Evolutionary conservation across 2,113 vertebrate species (phyloP), one percentile per base, ranked within the genome.

Genomic region (Syrmaticus mikado): DNA sequence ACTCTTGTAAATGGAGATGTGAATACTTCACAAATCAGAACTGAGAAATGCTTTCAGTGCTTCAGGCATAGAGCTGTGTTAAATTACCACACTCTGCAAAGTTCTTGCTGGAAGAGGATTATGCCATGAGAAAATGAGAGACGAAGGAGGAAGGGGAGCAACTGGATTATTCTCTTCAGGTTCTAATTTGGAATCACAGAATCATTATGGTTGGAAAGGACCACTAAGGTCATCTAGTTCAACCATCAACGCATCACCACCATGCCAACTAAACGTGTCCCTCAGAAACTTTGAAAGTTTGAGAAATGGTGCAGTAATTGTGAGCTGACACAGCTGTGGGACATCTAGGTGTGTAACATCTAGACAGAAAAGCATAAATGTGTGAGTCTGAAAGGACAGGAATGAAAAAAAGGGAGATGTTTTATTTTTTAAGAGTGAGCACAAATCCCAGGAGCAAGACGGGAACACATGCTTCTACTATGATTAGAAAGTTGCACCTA

Each of bases 291-390:
- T 53, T 10, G 25, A 21, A 87, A 34, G 18, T 62, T 43, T 77
- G 62, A 73, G 40, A 71, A 70, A 36, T 14, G 25, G 22, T 10
- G 30, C 50, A n/a, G 67, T 43, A 86, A 36, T 27, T 55, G 10
- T 43, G 19, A 43, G 27, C 27, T 83, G 46, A 36, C 25, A 70
- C 40, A 57, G 48, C 28, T 73, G 30, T n/a, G 20, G 11, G 32
- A 53, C 6, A 48, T 5, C 21, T n/a, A 16, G 2, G 40, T 20
- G 13, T 16, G 11, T 30, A 57, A 61, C 30, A 57, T 20, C 30
- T n/a, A 57, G 5, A 30, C 9, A 0, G 13, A 36, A 32, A 25
- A 79, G 45, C 2, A 36, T 30, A 52, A 57, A 41, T 0, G 1
- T 40, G 8, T 65, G 45, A 52, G 28, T 46, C 20, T 68, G 48